Base-by-base conservation (phyloP, 2,888 invertebrate species). In the Tenthredo scrophulariae region DNA sequence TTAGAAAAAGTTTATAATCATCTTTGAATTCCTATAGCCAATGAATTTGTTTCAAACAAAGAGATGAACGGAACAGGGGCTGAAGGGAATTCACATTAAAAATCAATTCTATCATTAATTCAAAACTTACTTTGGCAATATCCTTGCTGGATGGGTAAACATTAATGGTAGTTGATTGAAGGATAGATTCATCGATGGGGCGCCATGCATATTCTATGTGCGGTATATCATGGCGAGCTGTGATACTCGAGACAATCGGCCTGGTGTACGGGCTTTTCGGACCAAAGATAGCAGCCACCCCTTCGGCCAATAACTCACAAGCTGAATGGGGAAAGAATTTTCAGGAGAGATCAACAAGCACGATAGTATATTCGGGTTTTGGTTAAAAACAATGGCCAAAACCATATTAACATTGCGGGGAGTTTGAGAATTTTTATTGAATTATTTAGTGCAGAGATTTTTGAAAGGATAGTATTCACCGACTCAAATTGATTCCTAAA, bases 221-320 rank as follows among this genome's bases (percentile, higher is more conserved):
- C 0, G 98, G 98, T 87, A 98, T 95, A 93, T 98, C 97, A 88
- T 97, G 95, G 86, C 95, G 96, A 91, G 97, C 96, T 86, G 97
- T 96, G 86, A 97, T 96, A 84, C 97, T 97, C 91, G 97, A 96
- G 29, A 98, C 96, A 91, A 98, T 97, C 86, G 97, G 97, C 43
- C 98, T 97, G 0, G 98, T 97, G 85, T 97, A 96, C 1, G 97
- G 95, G 72, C 97, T 97, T 92, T 97, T 97, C 7, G 98, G 98
- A 1, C 98, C 98, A 91, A 99, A 98, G 91, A 99, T 97, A 70
- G 98, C 98, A 4, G 97, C 98, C 84, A 99, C 97, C 15, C 98
- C 98, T 90, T 97, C 96, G 89, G 97, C 95, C 86, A 97, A 94
- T 84, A 98, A 95, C 91, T 97, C 97, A 93, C 98, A 98, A 85